Conservation (phyloP, 2,797 vertebrate species). For the Gambusia yucatana region DNA sequence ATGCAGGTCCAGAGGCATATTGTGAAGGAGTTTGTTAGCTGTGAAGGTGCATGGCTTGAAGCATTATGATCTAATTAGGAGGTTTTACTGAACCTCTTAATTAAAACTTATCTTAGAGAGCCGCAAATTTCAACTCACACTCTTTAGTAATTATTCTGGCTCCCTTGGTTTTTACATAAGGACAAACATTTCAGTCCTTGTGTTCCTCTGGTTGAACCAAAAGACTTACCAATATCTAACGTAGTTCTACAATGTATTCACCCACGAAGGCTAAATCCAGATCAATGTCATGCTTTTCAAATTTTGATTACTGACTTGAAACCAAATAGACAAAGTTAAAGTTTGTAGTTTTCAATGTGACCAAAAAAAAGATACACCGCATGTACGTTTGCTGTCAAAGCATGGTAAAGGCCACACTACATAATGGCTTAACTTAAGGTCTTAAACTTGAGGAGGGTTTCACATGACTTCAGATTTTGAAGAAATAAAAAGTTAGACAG, state of each 20-base stretch:
- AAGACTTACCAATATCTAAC: background rate
- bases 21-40: constrained; percentile 36
- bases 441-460: background rate
- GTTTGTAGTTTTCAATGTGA: background rate
- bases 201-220: no score
- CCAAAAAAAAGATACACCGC: background rate
- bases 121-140: background rate
- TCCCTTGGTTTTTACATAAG: background rate
- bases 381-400: background rate
- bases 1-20: constrained; percentile 17
- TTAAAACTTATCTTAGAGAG: constrained; percentile 16
- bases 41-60: constrained; percentile 15
- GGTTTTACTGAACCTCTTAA: constrained; percentile 35
- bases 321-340: background rate
- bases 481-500: background rate
- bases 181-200: background rate
- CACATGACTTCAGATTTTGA: background rate
- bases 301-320: background rate
- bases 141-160: background rate
- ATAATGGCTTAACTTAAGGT: background rate
- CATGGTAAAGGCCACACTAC: background rate
- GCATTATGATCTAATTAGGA: constrained; percentile 57
- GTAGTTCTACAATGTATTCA: background rate
- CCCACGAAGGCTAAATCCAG: background rate
- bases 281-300: background rate